Conservation (phyloP, 92 coral and sea anemone species). For the Blastomussa wellsi region DNA sequence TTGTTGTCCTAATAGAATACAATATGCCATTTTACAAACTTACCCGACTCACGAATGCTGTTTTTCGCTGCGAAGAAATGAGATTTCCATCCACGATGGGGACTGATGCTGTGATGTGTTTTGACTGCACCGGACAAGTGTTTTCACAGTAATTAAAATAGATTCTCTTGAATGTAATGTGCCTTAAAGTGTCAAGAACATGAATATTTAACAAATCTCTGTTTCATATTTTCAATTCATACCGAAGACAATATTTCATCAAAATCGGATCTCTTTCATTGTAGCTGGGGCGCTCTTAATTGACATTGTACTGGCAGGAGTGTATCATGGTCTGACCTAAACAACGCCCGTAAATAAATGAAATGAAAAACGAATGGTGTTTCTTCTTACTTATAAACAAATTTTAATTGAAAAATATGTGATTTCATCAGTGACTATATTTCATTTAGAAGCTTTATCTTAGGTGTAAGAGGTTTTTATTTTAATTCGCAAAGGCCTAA, state of each 20-base stretch:
- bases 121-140: conserved; percentile 25
- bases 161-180: conserved; percentile 10
- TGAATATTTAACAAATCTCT: conserved; percentile 32
- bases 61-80: conserved; percentile 1
- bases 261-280: conserved; percentile 5
- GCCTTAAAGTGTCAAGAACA: conserved; percentile 29
- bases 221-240: conserved; percentile 1
- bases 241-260: neutral
- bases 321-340: neutral
- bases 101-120: neutral
- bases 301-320: conserved; percentile 4
- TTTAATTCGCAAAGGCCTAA: conserved; percentile 5
- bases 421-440: neutral
- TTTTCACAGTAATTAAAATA: conserved; percentile 24
- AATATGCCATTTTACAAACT: neutral
- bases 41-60: conserved; percentile 1
- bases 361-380: neutral
- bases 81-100: neutral
- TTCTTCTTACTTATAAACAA: neutral
- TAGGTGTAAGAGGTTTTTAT: neutral
- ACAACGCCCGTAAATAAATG: neutral
- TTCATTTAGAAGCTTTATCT: neutral
- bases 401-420: neutral
- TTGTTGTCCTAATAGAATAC: neutral
- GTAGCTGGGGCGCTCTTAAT: neutral